Evolutionary conservation across 2,888 invertebrate species (phyloP).

Genomic region (Dorcus hopei): DNA sequence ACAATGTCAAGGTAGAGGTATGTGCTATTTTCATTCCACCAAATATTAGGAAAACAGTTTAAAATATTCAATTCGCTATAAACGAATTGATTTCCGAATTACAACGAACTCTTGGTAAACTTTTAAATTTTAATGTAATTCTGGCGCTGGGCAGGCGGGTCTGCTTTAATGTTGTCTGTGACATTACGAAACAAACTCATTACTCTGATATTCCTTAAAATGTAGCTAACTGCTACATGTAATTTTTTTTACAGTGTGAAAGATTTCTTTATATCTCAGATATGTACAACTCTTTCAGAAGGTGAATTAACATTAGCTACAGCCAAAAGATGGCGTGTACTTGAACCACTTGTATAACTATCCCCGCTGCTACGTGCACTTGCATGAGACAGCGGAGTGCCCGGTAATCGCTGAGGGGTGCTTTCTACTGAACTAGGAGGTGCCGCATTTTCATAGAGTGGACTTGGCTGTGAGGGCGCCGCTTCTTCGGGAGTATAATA

Average conservation of each 20-base stretch:
- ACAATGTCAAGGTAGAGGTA: no score
- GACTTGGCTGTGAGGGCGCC: conserved; percentile 63
- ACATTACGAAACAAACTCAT: no score
- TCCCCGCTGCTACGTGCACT: conserved; percentile 75
- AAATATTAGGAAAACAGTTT: no score
- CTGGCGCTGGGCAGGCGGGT: no score
- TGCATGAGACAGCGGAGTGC: conserved; percentile 67
- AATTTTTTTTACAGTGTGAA: neutral
- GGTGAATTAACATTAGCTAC: conserved; percentile 44
- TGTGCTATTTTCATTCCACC: no score
- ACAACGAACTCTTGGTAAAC: no score
- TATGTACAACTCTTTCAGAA: conserved; percentile 39
- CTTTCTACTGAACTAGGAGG: conserved; percentile 43
- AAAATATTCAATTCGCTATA: no score
- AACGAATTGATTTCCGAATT: no score
- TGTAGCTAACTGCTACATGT: no score
- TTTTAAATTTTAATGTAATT: no score
- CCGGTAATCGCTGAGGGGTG: conserved; percentile 51
- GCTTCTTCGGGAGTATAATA: conserved; percentile 78
- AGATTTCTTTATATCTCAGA: conserved; percentile 27
- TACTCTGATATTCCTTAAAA: no score
- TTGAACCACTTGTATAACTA: conserved; percentile 79
- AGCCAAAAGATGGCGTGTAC: conserved; percentile 69
- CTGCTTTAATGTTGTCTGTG: no score
- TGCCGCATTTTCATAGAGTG: conserved; percentile 50